A percentile compares a stretch with the other conserved stretches of the same genome.
phyloP scores from a whole-genome alignment of 1,140 invertebrate genomes.

The Mylabris phalerata region DNA sequence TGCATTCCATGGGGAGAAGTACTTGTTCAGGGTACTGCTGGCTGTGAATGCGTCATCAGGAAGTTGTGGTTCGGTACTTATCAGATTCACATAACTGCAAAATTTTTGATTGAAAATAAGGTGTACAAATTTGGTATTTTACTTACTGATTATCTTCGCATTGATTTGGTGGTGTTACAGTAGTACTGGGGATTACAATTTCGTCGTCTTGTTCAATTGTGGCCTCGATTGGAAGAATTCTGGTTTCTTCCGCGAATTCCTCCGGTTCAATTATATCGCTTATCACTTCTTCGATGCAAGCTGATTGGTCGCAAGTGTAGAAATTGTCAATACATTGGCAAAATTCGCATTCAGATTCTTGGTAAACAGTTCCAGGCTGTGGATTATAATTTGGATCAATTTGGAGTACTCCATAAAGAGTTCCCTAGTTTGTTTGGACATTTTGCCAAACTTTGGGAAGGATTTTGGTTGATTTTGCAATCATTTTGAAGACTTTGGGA shows the following conservation, averaged over 20 bases:
- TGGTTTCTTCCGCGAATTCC: neutral
- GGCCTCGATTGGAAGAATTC: neutral
- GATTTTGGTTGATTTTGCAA: too few species aligned
- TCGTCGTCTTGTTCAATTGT: neutral
- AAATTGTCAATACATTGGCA: constrained; percentile 73
- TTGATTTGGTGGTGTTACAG: constrained; percentile 26
- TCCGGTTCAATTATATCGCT: neutral
- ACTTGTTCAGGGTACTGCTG: constrained; percentile 46
- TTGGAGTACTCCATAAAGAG: too few species aligned
- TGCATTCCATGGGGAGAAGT: constrained; percentile 48
- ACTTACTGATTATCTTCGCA: constrained; percentile 41
- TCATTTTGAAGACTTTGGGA: neutral
- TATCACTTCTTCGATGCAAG: constrained; percentile 36
- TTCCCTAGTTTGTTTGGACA: too few species aligned
- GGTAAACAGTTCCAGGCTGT: constrained; percentile 52
- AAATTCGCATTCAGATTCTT: constrained; percentile 54
- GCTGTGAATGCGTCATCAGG: constrained; percentile 53
- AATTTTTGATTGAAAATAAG: neutral
- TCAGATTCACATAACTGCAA: constrained; percentile 41
- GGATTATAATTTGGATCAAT: too few species aligned
- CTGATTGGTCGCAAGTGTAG: constrained; percentile 55
- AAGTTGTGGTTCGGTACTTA: constrained; percentile 48
- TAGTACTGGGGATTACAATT: neutral
- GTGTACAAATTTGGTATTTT: constrained; percentile 31
- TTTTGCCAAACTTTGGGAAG: too few species aligned